Evolutionary conservation across 2,888 invertebrate species (phyloP), one percentile per base, ranked within the genome.

Genomic region (Cephus pulcher): DNA sequence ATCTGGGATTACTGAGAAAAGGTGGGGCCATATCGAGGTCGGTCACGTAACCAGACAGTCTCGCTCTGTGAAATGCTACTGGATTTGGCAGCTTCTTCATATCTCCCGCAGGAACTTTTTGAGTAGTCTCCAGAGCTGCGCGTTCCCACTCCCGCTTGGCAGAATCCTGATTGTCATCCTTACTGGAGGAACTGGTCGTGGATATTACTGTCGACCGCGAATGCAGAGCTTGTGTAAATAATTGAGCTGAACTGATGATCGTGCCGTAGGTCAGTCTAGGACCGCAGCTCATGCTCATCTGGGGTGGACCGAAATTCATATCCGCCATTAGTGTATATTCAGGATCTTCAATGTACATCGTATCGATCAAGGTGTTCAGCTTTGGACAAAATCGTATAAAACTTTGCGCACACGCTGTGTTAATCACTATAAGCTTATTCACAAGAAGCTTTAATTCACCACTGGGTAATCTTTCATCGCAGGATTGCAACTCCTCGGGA

Each of bases 321-420:
- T 91, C 91, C 3, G 91, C 91, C 86, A 91, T 87, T 15, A 91
- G 91, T 0, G 90, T 90, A 75, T 91, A 91, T 91, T 91, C 91
- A 75, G 91, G 91, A 75, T 91, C 89, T 76, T 91, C 90, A 0
- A 88, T 87, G 69, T 90, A 90, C 81, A 91, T 90, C 1, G 91
- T 90, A 76, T 91, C 91, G 3, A 91, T 89, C 0, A 91, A 86
- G 3, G 90, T 87, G 76, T 90, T 91, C 3, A 91, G 76, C 34
- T 87, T 84, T 1, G 91, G 91, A 0, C 90, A 91, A 79, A 91
- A 91, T 15, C 89, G 82, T 1, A 91, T 89, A 77, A 91, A 91
- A 79, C 88, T 90, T 71, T 90, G 86, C 1, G 91, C 90, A 74
- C 91, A 91, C 69, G 88, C 90, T 12, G 89, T 89, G 76, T 91